phyloP scores from a whole-genome alignment of 2,113 vertebrate species.

The Dromaius novaehollandiae region DNA sequence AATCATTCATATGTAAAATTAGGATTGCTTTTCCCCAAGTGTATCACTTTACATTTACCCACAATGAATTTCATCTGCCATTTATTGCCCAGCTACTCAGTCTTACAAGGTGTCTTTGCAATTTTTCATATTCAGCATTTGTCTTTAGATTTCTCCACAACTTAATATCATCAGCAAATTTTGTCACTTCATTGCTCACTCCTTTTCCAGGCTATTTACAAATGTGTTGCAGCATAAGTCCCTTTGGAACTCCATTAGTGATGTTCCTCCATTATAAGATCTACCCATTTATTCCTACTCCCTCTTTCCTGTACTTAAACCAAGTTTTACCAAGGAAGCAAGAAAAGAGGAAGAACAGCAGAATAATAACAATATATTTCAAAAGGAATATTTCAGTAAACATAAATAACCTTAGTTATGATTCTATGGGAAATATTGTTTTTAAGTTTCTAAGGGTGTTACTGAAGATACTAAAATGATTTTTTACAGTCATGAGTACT shows the following conservation, averaged over 20 bases:
- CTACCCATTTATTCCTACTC: background rate
- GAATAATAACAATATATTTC: background rate
- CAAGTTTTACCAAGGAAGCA: background rate
- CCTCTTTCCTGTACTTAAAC: background rate
- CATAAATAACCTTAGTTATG: background rate
- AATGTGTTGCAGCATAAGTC: background rate
- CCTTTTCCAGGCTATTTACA: background rate
- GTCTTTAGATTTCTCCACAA: background rate
- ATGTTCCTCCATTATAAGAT: background rate
- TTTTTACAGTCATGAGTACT: background rate
- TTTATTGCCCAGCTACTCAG: background rate
- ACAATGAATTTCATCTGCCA: background rate
- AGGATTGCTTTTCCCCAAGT: background rate
- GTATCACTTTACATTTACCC: background rate
- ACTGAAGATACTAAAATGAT: background rate
- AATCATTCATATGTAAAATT: background rate
- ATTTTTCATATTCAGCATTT: background rate
- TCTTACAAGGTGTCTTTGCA: background rate
- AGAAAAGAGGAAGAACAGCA: background rate
- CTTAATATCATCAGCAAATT: background rate
- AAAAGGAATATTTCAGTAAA: background rate
- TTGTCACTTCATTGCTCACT: background rate
- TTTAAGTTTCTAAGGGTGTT: background rate
- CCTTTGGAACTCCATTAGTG: background rate
- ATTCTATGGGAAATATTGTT: background rate